Evolutionary conservation across 2,888 invertebrate genomes (phyloP), one percentile per base, ranked within the genome.

Genomic region (Caenorhabditis uteleia): DNA sequence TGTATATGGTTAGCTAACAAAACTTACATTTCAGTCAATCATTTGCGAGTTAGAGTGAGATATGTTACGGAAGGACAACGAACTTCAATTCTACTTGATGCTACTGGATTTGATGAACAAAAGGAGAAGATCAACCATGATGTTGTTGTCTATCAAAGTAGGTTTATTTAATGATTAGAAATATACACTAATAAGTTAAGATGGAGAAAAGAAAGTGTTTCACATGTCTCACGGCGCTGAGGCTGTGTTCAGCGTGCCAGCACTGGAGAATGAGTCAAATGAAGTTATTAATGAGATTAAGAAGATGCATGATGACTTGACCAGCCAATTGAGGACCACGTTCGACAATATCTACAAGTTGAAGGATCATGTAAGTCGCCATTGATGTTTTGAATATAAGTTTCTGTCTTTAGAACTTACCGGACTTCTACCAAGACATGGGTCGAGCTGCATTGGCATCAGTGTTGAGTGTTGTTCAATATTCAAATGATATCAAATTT

Each of bases 361-460:
- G 16, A 34, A 26, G 16, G 21, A 43, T 7, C 26, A 43, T 4
- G 34, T 34, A 16, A 34, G n/a, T n/a, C 34, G 7, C n/a, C n/a
- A n/a, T n/a, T 12, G 8, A 14, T 12, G 5, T 12, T n/a, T 12
- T 34, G 18, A 10, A 20, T n/a, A 21, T 20, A 2, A 38, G 18
- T 14, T 34, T 7, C n/a, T 18, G 18, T 55, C 43, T 50, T 29
- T 25, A 50, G 33, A 47, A 40, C 31, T n/a, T 60, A 1, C 60
- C 60, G 16, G 39, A 26, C 27, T 49, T 45, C 3, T 60, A 60
- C 23, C 38, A 54, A 33, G 44, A 44, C 20, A 18, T 60, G 18
- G 43, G 47, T 2, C 14, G 53, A 21, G 31, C 40, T 10, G 53
- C 59, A 0, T 49, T 53, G 18, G 3, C 39, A 6, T 14, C 20